phyloP scores from a whole-genome alignment of 2,888 invertebrate genomes.

The Drosophila subsilvestris region DNA sequence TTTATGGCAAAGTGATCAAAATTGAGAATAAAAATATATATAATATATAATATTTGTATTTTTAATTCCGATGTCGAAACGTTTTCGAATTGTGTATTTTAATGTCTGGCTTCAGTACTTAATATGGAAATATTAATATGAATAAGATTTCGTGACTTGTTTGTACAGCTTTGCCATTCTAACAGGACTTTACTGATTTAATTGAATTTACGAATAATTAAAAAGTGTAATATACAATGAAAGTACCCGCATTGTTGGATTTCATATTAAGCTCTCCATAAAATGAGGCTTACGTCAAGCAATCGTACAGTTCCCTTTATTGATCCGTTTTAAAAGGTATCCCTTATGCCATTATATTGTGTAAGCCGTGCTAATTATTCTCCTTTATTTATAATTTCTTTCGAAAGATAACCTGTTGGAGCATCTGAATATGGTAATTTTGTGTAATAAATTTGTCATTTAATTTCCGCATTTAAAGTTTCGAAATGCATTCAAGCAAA shows the following conservation, averaged over 20 bases:
- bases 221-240: background rate
- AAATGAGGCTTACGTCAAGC: too few relatives aligned
- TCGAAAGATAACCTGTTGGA: slow-evolving; percentile 16
- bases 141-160: background rate
- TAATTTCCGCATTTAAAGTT: slow-evolving; percentile 40
- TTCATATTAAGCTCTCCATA: too few relatives aligned
- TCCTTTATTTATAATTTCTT: slow-evolving; percentile 5
- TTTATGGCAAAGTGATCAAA: slow-evolving; percentile 25
- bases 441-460: slow-evolving; percentile 18
- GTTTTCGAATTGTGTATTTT: slow-evolving; percentile 21
- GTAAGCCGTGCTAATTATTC: background rate
- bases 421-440: slow-evolving; percentile 30
- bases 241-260: background rate
- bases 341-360: background rate
- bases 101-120: background rate
- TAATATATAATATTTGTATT: slow-evolving; percentile 26
- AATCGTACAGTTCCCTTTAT: background rate
- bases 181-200: background rate
- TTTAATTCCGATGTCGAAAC: slow-evolving; percentile 12
- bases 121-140: slow-evolving; percentile 6
- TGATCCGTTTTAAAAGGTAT: background rate
- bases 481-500: slow-evolving; percentile 22
- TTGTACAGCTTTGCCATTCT: background rate
- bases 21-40: slow-evolving; percentile 17
- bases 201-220: background rate